These are phyloP conservation scores for Rhinopithecus roxellana DNA, from an alignment of 2,113 vertebrate genomes.

Conservation along the genomic window DNA sequence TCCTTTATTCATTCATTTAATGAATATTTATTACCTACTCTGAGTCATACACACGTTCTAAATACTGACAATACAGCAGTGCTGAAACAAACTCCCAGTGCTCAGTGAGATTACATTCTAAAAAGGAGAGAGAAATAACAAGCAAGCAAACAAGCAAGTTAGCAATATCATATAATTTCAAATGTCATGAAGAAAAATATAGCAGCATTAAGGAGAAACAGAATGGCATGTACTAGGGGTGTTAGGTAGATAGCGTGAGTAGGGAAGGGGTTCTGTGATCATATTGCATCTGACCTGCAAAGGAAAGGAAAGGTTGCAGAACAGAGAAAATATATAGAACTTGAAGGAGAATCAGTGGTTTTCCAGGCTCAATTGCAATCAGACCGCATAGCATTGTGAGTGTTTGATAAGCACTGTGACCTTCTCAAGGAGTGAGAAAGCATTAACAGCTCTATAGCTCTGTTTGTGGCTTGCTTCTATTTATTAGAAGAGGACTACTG, in stretches of 20 bases:
- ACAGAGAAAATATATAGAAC: neutral
- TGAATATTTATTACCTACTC: neutral
- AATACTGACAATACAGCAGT: neutral
- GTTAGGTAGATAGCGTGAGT: rapidly evolving
- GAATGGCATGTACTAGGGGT: neutral
- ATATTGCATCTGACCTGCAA: neutral
- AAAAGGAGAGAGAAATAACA: neutral
- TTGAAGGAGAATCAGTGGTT: neutral
- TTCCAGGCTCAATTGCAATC: neutral
- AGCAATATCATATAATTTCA: neutral
- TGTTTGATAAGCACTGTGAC: neutral
- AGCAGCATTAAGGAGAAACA: neutral
- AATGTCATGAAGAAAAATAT: neutral
- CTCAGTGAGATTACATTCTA: neutral
- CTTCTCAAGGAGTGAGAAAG: neutral
- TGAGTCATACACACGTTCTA: neutral
- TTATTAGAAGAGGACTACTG: conserved; percentile 6
- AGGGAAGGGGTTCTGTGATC: neutral
- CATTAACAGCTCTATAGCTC: neutral
- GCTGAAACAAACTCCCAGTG: neutral
- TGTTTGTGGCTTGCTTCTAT: conserved; percentile 30
- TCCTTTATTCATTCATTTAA: neutral
- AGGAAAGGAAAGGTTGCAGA: neutral
- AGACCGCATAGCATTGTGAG: neutral
- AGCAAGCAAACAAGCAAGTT: neutral